phyloP scores from a whole-genome alignment of 2,797 vertebrate species.

The Bovichtus variegatus region DNA sequence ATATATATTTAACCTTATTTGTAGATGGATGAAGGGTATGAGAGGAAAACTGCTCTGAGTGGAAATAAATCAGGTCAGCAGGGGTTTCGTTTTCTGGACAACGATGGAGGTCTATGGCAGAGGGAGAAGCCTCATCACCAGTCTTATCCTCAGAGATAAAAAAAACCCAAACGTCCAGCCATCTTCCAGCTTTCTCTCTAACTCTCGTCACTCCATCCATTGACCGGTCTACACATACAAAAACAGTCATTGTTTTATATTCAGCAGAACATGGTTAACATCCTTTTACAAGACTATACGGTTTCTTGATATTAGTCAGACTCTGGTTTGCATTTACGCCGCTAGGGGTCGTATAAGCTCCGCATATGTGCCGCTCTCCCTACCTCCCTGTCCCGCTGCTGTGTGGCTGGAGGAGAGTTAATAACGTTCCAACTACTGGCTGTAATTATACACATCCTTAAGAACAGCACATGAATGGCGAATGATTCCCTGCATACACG shows the following conservation, averaged over 20 bases:
- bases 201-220: not conserved
- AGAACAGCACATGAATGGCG: conserved; percentile 45
- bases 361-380: conserved; percentile 31
- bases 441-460: conserved; percentile 63
- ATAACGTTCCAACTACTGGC: conserved; percentile 42
- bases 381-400: conserved; percentile 9
- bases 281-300: not conserved
- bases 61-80: not conserved
- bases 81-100: not conserved
- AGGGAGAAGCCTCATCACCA: not conserved
- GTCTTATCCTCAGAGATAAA: too few relatives aligned
- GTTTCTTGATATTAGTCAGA: not conserved
- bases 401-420: conserved; percentile 44
- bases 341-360: conserved; percentile 82
- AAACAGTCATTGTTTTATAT: too few relatives aligned
- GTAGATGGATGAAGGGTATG: too few relatives aligned
- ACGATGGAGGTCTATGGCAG: not conserved
- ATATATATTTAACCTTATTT: too few relatives aligned
- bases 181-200: not conserved
- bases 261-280: not conserved
- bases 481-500: conserved; percentile 65
- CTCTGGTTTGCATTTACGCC: conserved; percentile 20
- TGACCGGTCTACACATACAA: not conserved
- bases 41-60: too few relatives aligned
- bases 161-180: too few relatives aligned